Base-by-base conservation (phyloP, 2,797 vertebrate species). In the Lycodopsis pacificus region DNA sequence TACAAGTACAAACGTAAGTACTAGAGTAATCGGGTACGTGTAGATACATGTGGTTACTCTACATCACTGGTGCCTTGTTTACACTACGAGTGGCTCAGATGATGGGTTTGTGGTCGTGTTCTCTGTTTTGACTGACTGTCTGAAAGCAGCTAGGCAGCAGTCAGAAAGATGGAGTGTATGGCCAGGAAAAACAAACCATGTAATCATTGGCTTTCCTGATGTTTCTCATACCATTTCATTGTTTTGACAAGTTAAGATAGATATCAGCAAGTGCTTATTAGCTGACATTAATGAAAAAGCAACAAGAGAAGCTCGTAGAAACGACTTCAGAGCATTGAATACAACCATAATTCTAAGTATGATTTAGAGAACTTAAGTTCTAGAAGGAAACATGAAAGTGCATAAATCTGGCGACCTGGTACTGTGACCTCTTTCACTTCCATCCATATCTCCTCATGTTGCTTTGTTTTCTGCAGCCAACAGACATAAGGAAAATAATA, bases 141-240 rank as follows among this genome's bases (percentile, higher is more conserved):
- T 80, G 81, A 86, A 80, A 80, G 73, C 73, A 48, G 72, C 70
- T 48, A 61, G 53, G 63, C 48, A 49, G 66, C 62, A 27, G 76
- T 38, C 62, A 69, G 63, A 58, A 54, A 44, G 13, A 71, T 44
- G 57, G 71, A 25, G 57, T 53, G 72, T 66, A 76, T 36, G 27
- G 61, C 65, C 65, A 76, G 61, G 79, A 77, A 83, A 86, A 83
- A 86, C 78, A 82, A 87, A 88, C 68, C 79, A 32, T 73, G 63
- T 76, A 87, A 91, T 89, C 86, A 86, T 1, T 15, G 48, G 27
- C 61, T 68, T 73, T 79, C 73, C 80, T 57, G 25, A 46, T 53
- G 76, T 38, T 66, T 61, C 73, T 77, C 65, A 76, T 66, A 46
- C 71, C 32, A 53, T 72, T 77, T 65, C 69, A 71, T 48, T 78